These are phyloP conservation scores for Zootermopsis nevadensis DNA, from an alignment of 2,888 invertebrate species.

Conservation along the genomic window DNA sequence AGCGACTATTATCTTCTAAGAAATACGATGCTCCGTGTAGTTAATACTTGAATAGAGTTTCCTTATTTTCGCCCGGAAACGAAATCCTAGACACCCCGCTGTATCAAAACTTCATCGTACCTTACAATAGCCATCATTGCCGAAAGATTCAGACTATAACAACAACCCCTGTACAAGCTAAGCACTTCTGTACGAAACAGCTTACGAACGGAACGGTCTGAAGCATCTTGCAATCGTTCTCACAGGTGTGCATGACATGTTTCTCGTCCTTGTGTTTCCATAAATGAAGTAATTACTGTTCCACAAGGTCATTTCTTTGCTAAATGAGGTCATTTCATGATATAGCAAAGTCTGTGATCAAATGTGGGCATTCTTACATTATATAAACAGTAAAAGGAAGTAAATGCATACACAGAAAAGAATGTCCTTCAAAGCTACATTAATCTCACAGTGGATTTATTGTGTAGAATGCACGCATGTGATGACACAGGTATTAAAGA, in stretches of 20 bases:
- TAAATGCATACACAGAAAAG: neutral
- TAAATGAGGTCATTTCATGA: neutral
- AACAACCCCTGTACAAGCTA: too few relatives aligned
- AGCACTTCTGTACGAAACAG: too few relatives aligned
- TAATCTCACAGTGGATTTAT: neutral
- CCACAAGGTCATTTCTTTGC: constrained; percentile 24
- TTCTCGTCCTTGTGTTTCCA: constrained; percentile 9
- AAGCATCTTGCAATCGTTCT: neutral
- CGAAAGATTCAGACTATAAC: too few relatives aligned
- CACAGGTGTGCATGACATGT: constrained; percentile 18
- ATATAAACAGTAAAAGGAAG: neutral
- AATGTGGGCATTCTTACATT: neutral
- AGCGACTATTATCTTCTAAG: too few relatives aligned
- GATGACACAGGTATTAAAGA: neutral
- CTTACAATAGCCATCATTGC: too few relatives aligned
- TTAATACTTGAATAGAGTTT: too few relatives aligned
- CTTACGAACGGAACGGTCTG: neutral
- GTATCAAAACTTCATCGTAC: too few relatives aligned
- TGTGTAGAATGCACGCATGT: neutral
- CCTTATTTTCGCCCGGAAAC: too few relatives aligned
- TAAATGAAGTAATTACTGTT: neutral
- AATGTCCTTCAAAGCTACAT: constrained; percentile 3
- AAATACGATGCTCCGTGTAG: too few relatives aligned
- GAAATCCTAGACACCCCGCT: too few relatives aligned
- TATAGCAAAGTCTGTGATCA: neutral